These are phyloP conservation scores for Sminthurinus aureus DNA, from an alignment of 2,888 invertebrate genomes.

Conservation along the genomic window DNA sequence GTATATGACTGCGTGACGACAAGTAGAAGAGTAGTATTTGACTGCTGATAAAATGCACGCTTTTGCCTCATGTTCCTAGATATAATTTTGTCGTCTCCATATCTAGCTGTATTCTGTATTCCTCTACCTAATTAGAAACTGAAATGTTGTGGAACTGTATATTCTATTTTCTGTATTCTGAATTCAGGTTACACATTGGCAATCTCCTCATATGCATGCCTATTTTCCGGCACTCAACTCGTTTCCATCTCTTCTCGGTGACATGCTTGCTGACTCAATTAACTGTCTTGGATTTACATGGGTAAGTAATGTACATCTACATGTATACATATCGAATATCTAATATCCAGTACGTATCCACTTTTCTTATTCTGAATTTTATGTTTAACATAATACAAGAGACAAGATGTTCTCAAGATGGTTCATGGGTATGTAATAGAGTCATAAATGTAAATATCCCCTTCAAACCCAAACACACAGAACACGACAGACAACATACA, in stretches of 20 bases:
- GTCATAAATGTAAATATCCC: too few species aligned
- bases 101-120: too few species aligned
- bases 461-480: too few species aligned
- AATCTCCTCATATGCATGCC: slow-evolving; percentile 97
- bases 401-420: too few species aligned
- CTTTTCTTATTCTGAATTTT: neutral
- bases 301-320: slow-evolving; percentile 70
- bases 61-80: too few species aligned
- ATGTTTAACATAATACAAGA: too few species aligned
- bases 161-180: slow-evolving; percentile 65
- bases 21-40: too few species aligned
- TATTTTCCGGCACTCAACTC: slow-evolving; percentile 96
- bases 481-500: too few species aligned
- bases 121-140: slow-evolving; percentile 35
- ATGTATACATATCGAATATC: neutral
- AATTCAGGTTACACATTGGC: slow-evolving; percentile 80
- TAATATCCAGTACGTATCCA: neutral
- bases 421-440: too few species aligned
- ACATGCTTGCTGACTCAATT: slow-evolving; percentile 94
- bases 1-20: too few species aligned
- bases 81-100: too few species aligned
- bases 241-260: slow-evolving; percentile 91
- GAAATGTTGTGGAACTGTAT: neutral
- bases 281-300: slow-evolving; percentile 96
- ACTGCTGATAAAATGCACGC: too few species aligned